Percentiles rank a stretch among this genome's conserved stretches.
These are phyloP conservation scores for Amphipoea lucens DNA, from an alignment of 2,888 invertebrate genomes.

Conservation along the genomic window DNA sequence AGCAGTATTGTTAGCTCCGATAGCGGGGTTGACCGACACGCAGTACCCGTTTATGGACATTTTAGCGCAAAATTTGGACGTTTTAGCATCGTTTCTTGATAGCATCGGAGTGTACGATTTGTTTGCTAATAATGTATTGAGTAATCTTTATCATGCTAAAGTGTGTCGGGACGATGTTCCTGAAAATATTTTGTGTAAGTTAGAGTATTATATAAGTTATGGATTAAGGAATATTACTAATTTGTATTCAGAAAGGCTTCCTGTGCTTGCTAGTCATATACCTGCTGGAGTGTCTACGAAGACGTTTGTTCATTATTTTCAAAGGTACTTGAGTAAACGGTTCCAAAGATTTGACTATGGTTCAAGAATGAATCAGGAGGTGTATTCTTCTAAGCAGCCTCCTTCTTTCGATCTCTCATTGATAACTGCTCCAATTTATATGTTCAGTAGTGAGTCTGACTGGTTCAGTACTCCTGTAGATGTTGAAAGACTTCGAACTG, in stretches of 20 bases:
- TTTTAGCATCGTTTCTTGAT: slow-evolving; percentile 70
- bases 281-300: slow-evolving; percentile 82
- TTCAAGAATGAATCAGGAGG: slow-evolving; percentile 67
- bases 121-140: slow-evolving; percentile 73
- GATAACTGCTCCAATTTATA: slow-evolving; percentile 76
- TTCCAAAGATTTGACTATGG: slow-evolving; percentile 84
- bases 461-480: slow-evolving; percentile 81
- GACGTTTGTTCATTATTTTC: slow-evolving; percentile 82
- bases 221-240: slow-evolving; percentile 78
- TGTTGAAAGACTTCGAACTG: slow-evolving; percentile 71
- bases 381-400: slow-evolving; percentile 75
- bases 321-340: slow-evolving; percentile 77
- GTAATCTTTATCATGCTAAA: slow-evolving; percentile 75
- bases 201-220: slow-evolving; percentile 79
- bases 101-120: slow-evolving; percentile 77
- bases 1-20: slow-evolving; percentile 83
- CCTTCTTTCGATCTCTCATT: slow-evolving; percentile 79
- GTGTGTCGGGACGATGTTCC: slow-evolving; percentile 74
- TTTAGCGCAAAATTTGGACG: slow-evolving; percentile 71
- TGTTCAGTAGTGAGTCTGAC: slow-evolving; percentile 81
- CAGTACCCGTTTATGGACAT: slow-evolving; percentile 78
- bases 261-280: slow-evolving; percentile 81
- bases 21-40: slow-evolving; percentile 78
- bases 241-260: slow-evolving; percentile 76
- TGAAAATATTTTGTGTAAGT: slow-evolving; percentile 76